phyloP scores from a whole-genome alignment of 2,888 invertebrate species.

The Nycteola revayana region DNA sequence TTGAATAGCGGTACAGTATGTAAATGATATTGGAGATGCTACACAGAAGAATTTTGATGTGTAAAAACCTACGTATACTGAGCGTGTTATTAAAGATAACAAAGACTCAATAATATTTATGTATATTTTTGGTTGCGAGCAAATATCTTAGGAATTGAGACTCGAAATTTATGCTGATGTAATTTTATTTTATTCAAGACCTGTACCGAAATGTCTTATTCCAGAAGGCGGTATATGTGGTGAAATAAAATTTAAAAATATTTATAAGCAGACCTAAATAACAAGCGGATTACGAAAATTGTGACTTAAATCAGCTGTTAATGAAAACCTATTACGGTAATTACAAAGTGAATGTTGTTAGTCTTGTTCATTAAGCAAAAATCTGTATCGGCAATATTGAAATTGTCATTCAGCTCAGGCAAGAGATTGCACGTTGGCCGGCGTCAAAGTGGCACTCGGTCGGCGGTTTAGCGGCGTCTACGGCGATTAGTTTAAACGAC shows the following conservation, averaged over 20 bases:
- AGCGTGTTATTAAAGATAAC: constrained; percentile 50
- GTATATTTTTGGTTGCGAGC: constrained; percentile 29
- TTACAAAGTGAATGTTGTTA: constrained; percentile 68
- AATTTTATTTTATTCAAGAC: constrained; percentile 7
- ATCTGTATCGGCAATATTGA: constrained; percentile 60
- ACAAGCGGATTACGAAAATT: constrained; percentile 36
- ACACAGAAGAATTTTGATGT: constrained; percentile 46
- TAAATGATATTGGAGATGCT: constrained; percentile 60
- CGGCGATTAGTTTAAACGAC: constrained; percentile 70
- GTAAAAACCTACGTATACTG: constrained; percentile 47
- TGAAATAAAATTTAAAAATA: constrained; percentile 2
- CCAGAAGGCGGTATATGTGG: neutral
- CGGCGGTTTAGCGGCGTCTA: constrained; percentile 45
- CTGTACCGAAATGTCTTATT: constrained; percentile 4
- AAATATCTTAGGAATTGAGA: constrained; percentile 25
- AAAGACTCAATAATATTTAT: constrained; percentile 42
- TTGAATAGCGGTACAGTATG: constrained; percentile 74
- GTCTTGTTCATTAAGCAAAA: constrained; percentile 63
- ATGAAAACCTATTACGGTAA: constrained; percentile 57
- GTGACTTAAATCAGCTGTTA: constrained; percentile 48
- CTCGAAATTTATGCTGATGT: constrained; percentile 2
- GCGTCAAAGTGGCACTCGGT: constrained; percentile 49
- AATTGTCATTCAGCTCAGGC: constrained; percentile 56
- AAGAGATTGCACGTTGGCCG: constrained; percentile 47
- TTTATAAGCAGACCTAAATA: constrained; percentile 30